These are phyloP conservation scores for Amphipyra berbera DNA, from an alignment of 2,888 invertebrate species.

Conservation along the genomic window DNA sequence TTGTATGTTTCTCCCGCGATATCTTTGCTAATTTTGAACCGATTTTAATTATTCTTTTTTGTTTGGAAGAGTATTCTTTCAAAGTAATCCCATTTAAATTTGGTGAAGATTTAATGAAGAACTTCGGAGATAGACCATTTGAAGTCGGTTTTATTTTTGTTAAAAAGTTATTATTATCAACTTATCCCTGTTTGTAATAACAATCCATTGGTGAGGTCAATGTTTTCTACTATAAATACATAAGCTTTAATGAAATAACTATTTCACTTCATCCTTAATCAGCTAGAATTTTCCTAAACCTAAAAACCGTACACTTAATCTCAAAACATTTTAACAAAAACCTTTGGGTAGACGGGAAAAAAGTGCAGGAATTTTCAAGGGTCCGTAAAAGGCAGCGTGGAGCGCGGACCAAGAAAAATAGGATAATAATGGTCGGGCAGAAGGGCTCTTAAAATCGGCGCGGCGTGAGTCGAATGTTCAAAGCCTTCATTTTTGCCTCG, in stretches of 20 bases:
- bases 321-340: slow-evolving; percentile 39
- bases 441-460: slow-evolving; percentile 74
- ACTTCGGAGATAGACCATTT: too few relatives aligned
- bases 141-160: too few relatives aligned
- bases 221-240: too few relatives aligned
- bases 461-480: slow-evolving; percentile 73
- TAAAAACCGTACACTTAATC: slow-evolving; percentile 11
- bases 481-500: slow-evolving; percentile 62
- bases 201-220: too few relatives aligned
- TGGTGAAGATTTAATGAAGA: too few relatives aligned
- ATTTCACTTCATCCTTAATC: not conserved
- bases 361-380: slow-evolving; percentile 46
- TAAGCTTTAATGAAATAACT: not conserved
- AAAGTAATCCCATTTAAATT: too few relatives aligned
- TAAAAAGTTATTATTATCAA: too few relatives aligned
- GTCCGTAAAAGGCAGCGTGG: slow-evolving; percentile 58
- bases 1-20: too few relatives aligned
- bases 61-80: too few relatives aligned
- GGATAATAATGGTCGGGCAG: slow-evolving; percentile 73
- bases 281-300: slow-evolving; percentile 9
- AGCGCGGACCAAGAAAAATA: slow-evolving; percentile 71
- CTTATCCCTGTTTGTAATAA: too few relatives aligned
- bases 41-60: too few relatives aligned
- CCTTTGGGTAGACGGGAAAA: slow-evolving; percentile 31
- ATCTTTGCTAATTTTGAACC: too few relatives aligned